A percentile compares a stretch with the other conserved stretches of the same genome.
phyloP scores from a whole-genome alignment of 2,888 invertebrate species.

The Tinea pellionella region DNA sequence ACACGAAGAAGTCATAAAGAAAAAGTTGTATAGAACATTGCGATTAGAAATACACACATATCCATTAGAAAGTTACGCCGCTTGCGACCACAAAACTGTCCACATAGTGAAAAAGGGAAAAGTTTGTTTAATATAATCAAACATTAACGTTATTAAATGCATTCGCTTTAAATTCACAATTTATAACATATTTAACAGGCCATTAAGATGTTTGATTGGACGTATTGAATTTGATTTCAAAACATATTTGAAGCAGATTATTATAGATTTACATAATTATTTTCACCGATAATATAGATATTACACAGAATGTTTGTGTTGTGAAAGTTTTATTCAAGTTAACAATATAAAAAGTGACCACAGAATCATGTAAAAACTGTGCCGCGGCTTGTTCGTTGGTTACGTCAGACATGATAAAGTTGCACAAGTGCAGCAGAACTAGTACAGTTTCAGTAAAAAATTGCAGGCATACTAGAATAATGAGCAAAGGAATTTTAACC shows the following conservation, averaged over 20 bases:
- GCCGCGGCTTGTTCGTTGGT: conserved; percentile 23
- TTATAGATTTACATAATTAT: too few species aligned
- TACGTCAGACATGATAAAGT: conserved; percentile 27
- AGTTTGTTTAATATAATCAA: neutral
- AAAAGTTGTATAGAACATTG: neutral
- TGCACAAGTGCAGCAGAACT: conserved; percentile 18
- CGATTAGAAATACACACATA: neutral
- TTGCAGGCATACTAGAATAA: neutral
- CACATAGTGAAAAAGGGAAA: neutral
- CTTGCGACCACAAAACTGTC: neutral
- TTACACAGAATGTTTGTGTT: neutral
- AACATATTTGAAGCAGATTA: too few species aligned
- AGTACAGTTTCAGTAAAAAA: neutral
- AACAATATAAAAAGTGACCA: conserved; percentile 10
- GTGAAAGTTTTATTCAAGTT: neutral
- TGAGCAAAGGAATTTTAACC: neutral
- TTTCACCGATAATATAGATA: neutral
- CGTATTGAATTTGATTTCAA: too few species aligned
- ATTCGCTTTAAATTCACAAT: too few species aligned
- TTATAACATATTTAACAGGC: too few species aligned
- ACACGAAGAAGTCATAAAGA: neutral
- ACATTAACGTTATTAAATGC: neutral
- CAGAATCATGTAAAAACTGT: conserved; percentile 28
- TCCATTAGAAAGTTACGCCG: neutral
- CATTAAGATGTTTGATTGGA: too few species aligned